Base-by-base conservation (phyloP, 2,797 vertebrate species). In the Hippoglossus hippoglossus region DNA sequence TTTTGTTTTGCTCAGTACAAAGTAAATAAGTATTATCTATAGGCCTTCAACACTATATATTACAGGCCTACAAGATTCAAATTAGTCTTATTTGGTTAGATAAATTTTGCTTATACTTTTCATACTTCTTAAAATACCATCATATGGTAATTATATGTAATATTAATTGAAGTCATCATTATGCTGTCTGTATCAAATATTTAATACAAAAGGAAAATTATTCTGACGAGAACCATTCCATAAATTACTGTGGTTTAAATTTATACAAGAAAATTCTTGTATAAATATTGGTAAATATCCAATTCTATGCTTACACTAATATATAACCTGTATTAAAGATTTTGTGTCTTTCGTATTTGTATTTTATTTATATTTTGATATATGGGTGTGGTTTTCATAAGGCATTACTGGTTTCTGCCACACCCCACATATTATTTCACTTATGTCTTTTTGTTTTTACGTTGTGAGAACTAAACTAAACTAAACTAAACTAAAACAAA, bases 11-110 rank as follows among this genome's bases (percentile, higher is more conserved):
- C 3, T 55, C 8, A 50, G 12, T 49, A 49, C 2, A 9, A 49
- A 49, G 7, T 13, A 7, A 73, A 60, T 25, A 76, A 47, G 13
- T 44, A 28, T 69, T 3, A 0, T 51, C 1, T 49, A 11, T 3
- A 57, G 80, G 72, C 69, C 73, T 73, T 1, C 28, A 21, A 41
- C 41, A 68, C 19, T 28, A 18, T 53, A 69, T 46, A 71, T 51
- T 39, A 22, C 54, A 76, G 63, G 60, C 44, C 56, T n/a, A 68
- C 19, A 18, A 6, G 10, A 25, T 28, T 68, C 26, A 34, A 9
- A 34, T 39, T 12, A 12, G 6, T 21, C 8, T 21, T 46, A 21
- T 34, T 22, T 34, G 11, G 3, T 18, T n/a, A 15, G 16, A 19
- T 63, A 63, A 65, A 68, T 71, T 2, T 25, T 22, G 1, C 1